These are phyloP conservation scores for Diachrysia chrysitis DNA, from an alignment of 2,888 invertebrate genomes.

Conservation along the genomic window DNA sequence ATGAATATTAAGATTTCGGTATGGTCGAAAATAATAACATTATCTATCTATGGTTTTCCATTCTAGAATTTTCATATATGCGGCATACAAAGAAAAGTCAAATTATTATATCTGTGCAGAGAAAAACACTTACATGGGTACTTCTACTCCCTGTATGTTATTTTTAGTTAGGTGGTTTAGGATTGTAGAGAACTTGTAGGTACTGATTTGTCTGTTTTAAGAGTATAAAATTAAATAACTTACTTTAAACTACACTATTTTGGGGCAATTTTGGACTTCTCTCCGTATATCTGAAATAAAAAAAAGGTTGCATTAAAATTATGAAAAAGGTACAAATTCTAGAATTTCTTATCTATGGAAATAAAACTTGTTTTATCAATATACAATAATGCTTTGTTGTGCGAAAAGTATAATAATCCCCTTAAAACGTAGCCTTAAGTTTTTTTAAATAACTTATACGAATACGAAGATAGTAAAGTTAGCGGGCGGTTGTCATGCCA, in stretches of 20 bases:
- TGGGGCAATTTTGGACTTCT: slow-evolving; percentile 57
- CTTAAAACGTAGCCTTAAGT: not conserved
- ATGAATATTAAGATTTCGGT: not conserved
- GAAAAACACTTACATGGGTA: not conserved
- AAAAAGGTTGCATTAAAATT: slow-evolving; percentile 7
- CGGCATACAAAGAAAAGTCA: too few relatives aligned
- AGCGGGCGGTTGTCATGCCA: slow-evolving; percentile 27
- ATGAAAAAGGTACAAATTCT: not conserved
- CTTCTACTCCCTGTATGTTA: not conserved
- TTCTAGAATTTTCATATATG: not conserved
- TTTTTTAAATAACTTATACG: slow-evolving; percentile 2
- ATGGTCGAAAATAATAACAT: too few relatives aligned
- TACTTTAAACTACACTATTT: slow-evolving; percentile 58
- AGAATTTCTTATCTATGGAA: not conserved
- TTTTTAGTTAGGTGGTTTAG: too few relatives aligned
- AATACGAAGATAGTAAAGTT: slow-evolving; percentile 11
- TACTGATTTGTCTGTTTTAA: too few relatives aligned
- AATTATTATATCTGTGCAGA: too few relatives aligned
- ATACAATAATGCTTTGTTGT: too few relatives aligned
- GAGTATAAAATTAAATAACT: slow-evolving; percentile 14
- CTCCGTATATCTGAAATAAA: slow-evolving; percentile 62
- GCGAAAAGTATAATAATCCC: not conserved
- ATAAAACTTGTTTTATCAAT: too few relatives aligned
- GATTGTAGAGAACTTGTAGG: too few relatives aligned
- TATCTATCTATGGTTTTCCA: not conserved